Percentiles rank a stretch among this genome's conserved stretches.
These are phyloP conservation scores for Fringilla coelebs DNA, from an alignment of 2,797 vertebrate species.

Conservation along the genomic window DNA sequence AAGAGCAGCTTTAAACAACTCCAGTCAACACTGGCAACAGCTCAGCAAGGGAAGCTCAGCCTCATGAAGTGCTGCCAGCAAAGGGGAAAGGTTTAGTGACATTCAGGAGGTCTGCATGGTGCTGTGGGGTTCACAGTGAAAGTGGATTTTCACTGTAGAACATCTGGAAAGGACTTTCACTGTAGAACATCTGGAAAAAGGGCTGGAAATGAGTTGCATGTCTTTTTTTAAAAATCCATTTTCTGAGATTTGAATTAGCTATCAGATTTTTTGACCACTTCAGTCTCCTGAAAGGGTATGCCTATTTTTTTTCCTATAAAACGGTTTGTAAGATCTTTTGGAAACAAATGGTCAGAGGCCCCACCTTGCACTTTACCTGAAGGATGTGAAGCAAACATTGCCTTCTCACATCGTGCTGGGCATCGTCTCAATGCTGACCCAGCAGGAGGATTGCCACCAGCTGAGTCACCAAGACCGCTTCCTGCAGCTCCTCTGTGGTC, in stretches of 20 bases:
- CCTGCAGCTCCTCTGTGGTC: neutral
- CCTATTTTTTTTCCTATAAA: neutral
- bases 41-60: neutral
- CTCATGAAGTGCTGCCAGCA: neutral
- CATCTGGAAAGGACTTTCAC: neutral
- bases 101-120: neutral
- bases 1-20: neutral
- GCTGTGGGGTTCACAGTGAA: neutral
- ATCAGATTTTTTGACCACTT: neutral
- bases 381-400: neutral
- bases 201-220: neutral
- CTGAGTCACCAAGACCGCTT: slow-evolving; percentile 10
- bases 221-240: neutral
- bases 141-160: neutral
- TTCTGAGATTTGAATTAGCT: neutral
- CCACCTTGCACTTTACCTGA: neutral
- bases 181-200: neutral
- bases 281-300: neutral
- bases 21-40: neutral
- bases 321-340: neutral
- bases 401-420: neutral
- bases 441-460: neutral
- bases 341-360: neutral
- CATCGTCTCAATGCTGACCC: neutral
- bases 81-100: neutral